Base-by-base conservation (phyloP, 2,797 vertebrate genomes). In the Diplodus puntazzo region DNA sequence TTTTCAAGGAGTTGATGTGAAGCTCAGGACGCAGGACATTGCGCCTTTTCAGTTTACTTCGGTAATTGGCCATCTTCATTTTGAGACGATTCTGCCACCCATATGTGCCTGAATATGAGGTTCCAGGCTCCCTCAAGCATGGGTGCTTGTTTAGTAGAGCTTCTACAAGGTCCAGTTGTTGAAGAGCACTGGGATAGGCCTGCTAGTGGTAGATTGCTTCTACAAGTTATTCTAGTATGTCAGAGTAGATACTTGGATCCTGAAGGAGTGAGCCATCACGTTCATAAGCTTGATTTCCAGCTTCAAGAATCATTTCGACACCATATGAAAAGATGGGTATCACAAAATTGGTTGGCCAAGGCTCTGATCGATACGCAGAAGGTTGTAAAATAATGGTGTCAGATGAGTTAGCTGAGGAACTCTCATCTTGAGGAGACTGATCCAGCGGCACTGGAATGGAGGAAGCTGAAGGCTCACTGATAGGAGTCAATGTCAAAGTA, bases 351-450 rank as follows among this genome's bases (percentile, higher is more conserved):
- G 49, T 11, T 50, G 49, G 49, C 49, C 49, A n/a, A 4, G 1
- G 20, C 49, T 50, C 49, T 50, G 49, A 3, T 50, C 49, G 20
- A 50, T n/a, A 50, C 7, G 9, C 49, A n/a, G 49, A 50, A 50
- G 49, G 49, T 50, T 50, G 49, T 50, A 50, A n/a, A 50, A 50
- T 50, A 4, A 50, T n/a, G 49, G 20, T 81, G 57, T 82, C 60
- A 5, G 75, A 61, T 67, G 78, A 88, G 58, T 72, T 70, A 76
- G 49, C 79, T 50, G 49, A 50, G 49, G 49, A 50, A 50, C 49
- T 50, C 49, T n/a, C 49, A 50, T 50, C 49, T 50, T 50, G 49
- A 50, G 49, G 9, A 50, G 20, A 1, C 49, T 50, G 20, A 50
- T 50, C 49, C 49, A 50, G 49, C 20, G 1, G 18, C 49, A 50